Evolutionary conservation across 2,797 vertebrate species (phyloP).

Genomic region (Urocyon cinereoargenteus): DNA sequence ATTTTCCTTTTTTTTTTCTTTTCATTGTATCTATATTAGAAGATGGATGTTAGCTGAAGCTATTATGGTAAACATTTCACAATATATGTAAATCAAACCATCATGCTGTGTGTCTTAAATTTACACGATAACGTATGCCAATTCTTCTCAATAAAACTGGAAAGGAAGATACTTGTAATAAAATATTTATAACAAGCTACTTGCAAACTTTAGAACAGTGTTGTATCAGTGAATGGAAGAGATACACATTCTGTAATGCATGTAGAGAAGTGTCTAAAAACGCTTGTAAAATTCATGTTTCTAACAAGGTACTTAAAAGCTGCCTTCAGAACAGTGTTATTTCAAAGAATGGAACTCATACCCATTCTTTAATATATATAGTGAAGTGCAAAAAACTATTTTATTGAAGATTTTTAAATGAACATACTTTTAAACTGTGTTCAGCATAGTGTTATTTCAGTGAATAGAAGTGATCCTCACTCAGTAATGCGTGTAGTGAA

Average conservation of each 20-base stretch:
- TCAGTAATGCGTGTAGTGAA: background rate
- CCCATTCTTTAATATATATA: background rate
- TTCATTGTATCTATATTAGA: background rate
- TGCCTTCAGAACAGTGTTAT: background rate
- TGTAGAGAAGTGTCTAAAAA: background rate
- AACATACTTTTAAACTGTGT: background rate
- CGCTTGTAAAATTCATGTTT: background rate
- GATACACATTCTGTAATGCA: background rate
- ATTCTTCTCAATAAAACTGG: background rate
- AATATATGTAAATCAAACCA: background rate
- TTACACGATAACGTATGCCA: background rate
- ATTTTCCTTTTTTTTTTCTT: background rate
- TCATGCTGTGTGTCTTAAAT: background rate
- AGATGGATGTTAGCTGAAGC: background rate
- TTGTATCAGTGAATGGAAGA: background rate
- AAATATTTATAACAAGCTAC: background rate
- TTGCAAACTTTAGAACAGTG: background rate
- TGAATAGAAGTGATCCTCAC: background rate
- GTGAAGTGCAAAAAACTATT: background rate
- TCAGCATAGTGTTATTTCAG: background rate
- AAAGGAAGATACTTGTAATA: background rate
- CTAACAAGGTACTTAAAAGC: background rate
- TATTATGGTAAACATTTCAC: background rate
- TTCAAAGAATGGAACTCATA: background rate
- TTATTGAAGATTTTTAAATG: background rate